A percentile compares a stretch with the other conserved stretches of the same genome.
Conservation (phyloP, 2,888 invertebrate species). For the Thelaira solivaga region DNA sequence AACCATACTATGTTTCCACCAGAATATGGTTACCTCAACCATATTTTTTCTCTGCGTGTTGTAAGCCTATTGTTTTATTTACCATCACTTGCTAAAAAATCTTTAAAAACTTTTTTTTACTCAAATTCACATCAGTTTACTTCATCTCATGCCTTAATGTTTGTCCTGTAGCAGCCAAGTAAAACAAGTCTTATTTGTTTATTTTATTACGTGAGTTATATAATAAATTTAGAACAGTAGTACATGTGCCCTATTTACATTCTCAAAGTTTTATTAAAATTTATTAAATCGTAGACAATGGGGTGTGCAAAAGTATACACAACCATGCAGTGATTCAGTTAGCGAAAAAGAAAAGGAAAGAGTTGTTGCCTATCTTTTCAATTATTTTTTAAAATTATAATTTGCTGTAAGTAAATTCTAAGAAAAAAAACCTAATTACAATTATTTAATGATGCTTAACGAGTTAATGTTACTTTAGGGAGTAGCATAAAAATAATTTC, state of each 20-base stretch:
- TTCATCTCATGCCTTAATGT: neutral
- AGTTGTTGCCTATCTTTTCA: too few relatives aligned
- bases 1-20: too few relatives aligned
- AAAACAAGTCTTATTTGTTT: constrained; percentile 2
- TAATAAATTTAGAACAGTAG: constrained; percentile 11
- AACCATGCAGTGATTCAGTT: neutral
- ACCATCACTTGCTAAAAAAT: neutral
- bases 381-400: too few relatives aligned
- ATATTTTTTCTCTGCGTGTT: too few relatives aligned
- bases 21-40: too few relatives aligned
- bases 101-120: too few relatives aligned
- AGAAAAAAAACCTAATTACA: too few relatives aligned
- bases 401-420: too few relatives aligned
- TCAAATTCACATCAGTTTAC: neutral
- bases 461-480: too few relatives aligned
- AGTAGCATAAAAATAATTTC: too few relatives aligned
- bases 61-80: too few relatives aligned
- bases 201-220: constrained; percentile 35
- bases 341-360: neutral
- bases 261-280: constrained; percentile 6
- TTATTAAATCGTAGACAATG: constrained; percentile 14
- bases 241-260: constrained; percentile 19
- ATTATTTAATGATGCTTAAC: too few relatives aligned
- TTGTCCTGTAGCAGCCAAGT: neutral
- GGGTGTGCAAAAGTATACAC: neutral